phyloP scores from a whole-genome alignment of 2,797 vertebrate genomes.

The Eidolon dupreanum region DNA sequence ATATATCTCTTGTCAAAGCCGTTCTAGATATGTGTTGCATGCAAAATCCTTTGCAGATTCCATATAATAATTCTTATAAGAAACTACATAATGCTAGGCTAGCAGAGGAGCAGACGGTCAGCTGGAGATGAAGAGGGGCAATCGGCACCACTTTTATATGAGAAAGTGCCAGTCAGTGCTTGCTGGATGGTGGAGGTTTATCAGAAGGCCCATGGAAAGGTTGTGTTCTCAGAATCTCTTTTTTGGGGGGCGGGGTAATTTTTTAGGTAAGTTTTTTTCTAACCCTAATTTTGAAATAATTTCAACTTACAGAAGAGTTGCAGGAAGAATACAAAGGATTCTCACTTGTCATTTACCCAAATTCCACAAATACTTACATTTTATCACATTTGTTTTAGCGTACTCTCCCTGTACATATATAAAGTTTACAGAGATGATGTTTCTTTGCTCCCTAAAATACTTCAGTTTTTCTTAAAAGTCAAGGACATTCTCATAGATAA shows the following conservation, averaged over 20 bases:
- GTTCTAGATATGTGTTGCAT: background rate
- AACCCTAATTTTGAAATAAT: background rate
- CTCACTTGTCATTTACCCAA: background rate
- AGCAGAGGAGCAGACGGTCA: background rate
- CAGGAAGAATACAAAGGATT: background rate
- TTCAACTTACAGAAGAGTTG: background rate
- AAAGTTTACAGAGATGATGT: background rate
- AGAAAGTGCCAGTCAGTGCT: background rate
- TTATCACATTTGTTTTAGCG: background rate
- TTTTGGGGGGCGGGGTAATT: background rate
- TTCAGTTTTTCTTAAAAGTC: conserved; percentile 8
- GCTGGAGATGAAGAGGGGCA: background rate
- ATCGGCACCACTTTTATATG: fast-evolving
- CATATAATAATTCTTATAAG: background rate
- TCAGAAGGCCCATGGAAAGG: background rate
- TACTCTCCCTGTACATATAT: background rate
- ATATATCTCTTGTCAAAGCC: background rate
- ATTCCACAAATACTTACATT: background rate
- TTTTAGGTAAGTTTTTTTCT: background rate
- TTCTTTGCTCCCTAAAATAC: background rate
- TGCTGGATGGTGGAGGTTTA: background rate
- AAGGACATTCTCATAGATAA: background rate
- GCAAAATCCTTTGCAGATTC: conserved; percentile 10
- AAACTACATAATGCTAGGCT: background rate
- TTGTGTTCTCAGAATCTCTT: background rate